These are phyloP conservation scores for Drosophila santomea DNA, from an alignment of 1,140 invertebrate genomes.

Conservation along the genomic window DNA sequence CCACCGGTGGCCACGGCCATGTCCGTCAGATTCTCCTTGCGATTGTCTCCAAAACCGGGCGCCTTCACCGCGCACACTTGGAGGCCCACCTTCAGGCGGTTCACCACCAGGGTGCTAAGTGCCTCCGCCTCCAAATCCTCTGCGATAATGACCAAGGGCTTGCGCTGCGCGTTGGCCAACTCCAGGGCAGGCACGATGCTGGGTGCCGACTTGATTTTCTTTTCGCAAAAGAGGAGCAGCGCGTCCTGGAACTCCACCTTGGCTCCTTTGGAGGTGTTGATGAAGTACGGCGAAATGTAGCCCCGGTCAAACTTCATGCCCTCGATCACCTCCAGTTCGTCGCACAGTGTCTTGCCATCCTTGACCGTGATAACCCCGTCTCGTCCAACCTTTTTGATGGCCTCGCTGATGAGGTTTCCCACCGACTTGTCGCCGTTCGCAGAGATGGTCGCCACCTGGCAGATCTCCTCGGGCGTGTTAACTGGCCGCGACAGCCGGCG, in stretches of 20 bases:
- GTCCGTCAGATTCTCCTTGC: conserved; percentile 97
- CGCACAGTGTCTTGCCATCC: conserved; percentile 98
- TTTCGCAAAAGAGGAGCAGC: conserved; percentile 96
- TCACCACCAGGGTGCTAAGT: conserved; percentile 97
- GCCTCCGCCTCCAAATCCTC: conserved; percentile 99
- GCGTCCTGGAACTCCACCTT: conserved; percentile 99
- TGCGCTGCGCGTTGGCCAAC: conserved; percentile 96
- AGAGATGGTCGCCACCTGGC: conserved; percentile 99
- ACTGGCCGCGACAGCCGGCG: conserved; percentile 96
- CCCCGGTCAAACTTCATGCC: conserved; percentile 99
- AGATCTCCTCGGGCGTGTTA: conserved; percentile 99
- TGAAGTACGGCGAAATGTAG: conserved; percentile 99
- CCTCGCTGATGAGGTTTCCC: conserved; percentile 97
- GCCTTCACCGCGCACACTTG: conserved; percentile 99
- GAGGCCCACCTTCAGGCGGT: conserved; percentile 97
- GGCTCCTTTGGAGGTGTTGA: conserved; percentile 98
- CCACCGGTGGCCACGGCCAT: conserved; percentile 99
- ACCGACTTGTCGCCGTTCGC: conserved; percentile 98
- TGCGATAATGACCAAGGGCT: conserved; percentile 97
- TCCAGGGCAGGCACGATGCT: conserved; percentile 98
- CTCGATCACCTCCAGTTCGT: conserved; percentile 99
- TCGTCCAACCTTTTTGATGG: conserved; percentile 98
- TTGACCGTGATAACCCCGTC: conserved; percentile 99
- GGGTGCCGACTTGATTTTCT: conserved; percentile 98
- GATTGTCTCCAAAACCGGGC: conserved; percentile 99